Conservation (phyloP, 1,140 invertebrate species). For the Phymorhynchus buccinoides region DNA sequence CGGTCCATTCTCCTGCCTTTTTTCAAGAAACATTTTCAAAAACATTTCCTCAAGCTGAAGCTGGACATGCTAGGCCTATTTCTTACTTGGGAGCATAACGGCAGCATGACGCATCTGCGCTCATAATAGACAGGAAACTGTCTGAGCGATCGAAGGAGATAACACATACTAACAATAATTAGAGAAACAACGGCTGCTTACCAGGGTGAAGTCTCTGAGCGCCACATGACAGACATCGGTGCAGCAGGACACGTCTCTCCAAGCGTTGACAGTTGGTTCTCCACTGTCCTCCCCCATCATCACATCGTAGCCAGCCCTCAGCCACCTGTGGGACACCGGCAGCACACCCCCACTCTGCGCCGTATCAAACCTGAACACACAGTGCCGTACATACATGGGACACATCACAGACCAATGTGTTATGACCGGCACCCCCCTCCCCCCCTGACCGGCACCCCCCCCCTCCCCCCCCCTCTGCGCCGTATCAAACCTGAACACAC, state of each 20-base stretch:
- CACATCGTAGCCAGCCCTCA: neutral
- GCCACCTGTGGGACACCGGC: neutral
- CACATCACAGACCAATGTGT: too few species aligned
- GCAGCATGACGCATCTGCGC: too few species aligned
- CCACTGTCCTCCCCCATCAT: neutral
- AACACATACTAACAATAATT: too few species aligned
- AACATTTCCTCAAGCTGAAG: too few species aligned
- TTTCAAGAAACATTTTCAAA: too few species aligned
- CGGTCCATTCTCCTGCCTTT: too few species aligned
- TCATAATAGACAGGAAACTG: too few species aligned
- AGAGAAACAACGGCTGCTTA: too few species aligned
- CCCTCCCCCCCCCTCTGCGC: neutral
- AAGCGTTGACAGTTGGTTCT: neutral
- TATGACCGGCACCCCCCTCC: too few species aligned
- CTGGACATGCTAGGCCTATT: too few species aligned
- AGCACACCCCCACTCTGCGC: neutral
- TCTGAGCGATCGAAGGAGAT: too few species aligned
- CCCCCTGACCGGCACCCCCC: neutral
- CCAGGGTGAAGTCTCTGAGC: neutral
- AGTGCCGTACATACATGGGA: neutral
- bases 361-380: neutral
- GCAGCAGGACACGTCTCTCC: neutral
- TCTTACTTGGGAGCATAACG: too few species aligned
- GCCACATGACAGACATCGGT: neutral
- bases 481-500: neutral